Evolutionary conservation across 1,140 invertebrate genomes (phyloP), one percentile per base, ranked within the genome.

Genomic region (Ceratina australensis): DNA sequence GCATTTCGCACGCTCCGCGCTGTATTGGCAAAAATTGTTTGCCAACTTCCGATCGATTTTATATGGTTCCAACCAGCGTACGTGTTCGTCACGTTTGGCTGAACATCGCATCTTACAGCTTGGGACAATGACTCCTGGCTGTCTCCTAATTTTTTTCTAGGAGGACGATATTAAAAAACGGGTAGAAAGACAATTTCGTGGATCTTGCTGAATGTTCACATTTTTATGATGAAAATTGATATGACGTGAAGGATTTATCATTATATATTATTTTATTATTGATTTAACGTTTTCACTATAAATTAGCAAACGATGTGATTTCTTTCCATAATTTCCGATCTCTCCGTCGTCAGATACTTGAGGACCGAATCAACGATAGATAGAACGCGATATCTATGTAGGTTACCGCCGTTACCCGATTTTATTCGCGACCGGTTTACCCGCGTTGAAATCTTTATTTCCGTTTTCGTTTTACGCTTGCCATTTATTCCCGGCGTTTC

Each of bases 21-120:
- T 71, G 24, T 71, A 59, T 71, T 22, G 68, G 54, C 33, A 71
- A 71, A 71, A 71, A 71, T 71, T 71, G 54, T 71, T 71, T 71
- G 68, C 54, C 68, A 71, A 71, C 4, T 54, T 24, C 1, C 54
- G 54, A 71, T 71, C 68, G 68, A 71, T 71, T 71, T 59, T 59
- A 47, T n/a, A 16, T 42, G n/a, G 2, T 33, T n/a, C 52, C 3
- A 13, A 57, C 28, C 33, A 10, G n/a, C 67, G 54, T 26, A 24
- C 20, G n/a, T n/a, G 16, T 42, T 1, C 33, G 66, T 22, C 52
- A n/a, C 33, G 47, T 24, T 26, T 1, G 26, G 5, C 7, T 28
- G 15, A 33, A 2, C 28, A 1, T 10, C 7, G 3, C 8, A 16
- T 24, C 13, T n/a, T 50, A 0, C 16, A n/a, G n/a, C n/a, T n/a